Evolutionary conservation across 2,797 vertebrate genomes (phyloP).

Genomic region (Podargus strigoides): DNA sequence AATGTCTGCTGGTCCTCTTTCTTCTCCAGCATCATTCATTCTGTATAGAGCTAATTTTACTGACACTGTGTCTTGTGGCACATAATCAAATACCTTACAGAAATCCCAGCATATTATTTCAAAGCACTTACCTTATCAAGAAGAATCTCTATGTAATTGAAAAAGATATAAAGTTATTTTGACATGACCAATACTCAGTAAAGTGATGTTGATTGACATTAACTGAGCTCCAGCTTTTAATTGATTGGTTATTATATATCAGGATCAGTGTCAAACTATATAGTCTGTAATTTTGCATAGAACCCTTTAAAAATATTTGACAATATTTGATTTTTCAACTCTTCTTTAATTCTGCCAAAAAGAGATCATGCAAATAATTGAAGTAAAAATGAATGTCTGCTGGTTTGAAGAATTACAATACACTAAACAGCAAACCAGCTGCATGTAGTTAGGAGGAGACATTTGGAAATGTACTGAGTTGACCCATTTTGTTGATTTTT

Average conservation of each 20-base stretch:
- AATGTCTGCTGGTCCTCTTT: neutral
- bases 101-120: conserved; percentile 6
- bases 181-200: neutral
- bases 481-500: conserved; percentile 69
- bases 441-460: neutral
- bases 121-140: neutral
- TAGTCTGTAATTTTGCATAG: neutral
- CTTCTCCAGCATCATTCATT: neutral
- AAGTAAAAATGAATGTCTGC: neutral
- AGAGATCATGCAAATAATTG: neutral
- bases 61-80: neutral
- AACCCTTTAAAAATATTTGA: conserved; percentile 7
- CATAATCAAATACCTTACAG: neutral
- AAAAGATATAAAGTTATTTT: conserved; percentile 3
- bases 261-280: conserved; percentile 26
- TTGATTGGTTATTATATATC: conserved; percentile 4
- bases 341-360: neutral
- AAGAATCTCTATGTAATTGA: neutral
- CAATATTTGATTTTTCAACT: neutral
- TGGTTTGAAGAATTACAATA: neutral
- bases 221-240: conserved; percentile 5
- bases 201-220: neutral
- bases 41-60: neutral
- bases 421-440: neutral
- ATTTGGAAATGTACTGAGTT: conserved; percentile 54